phyloP scores from a whole-genome alignment of 2,113 vertebrate species.

The Scolopax mira region DNA sequence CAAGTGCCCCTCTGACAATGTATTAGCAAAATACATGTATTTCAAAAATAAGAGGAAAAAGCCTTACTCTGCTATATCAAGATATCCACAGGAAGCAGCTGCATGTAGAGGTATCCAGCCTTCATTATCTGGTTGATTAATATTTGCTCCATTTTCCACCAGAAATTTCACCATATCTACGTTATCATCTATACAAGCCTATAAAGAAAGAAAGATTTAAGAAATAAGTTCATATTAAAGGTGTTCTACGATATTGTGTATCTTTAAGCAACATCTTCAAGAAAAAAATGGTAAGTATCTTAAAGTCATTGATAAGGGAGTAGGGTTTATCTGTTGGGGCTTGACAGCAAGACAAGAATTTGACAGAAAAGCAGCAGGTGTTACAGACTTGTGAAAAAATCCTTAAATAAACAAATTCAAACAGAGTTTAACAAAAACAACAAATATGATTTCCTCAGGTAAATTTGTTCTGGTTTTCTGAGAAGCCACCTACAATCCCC shows the following conservation, averaged over 20 bases:
- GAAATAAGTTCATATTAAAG: slow-evolving; percentile 41
- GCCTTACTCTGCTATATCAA: slow-evolving; percentile 98
- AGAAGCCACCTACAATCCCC: neutral
- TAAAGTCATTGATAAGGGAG: neutral
- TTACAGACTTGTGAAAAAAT: neutral
- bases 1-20: neutral
- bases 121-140: slow-evolving; percentile 99
- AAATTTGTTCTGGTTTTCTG: neutral
- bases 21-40: slow-evolving; percentile 30
- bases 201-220: slow-evolving; percentile 68
- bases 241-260: neutral
- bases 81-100: slow-evolving; percentile 96
- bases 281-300: neutral
- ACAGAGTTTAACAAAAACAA: neutral
- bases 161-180: slow-evolving; percentile 99
- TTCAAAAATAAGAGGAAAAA: slow-evolving; percentile 27
- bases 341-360: neutral
- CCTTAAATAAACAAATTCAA: neutral
- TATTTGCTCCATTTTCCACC: slow-evolving; percentile 95
- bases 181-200: slow-evolving; percentile 99
- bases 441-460: neutral
- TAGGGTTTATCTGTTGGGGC: neutral
- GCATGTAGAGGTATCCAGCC: slow-evolving; percentile 99
- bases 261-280: neutral
- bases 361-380: neutral